These are phyloP conservation scores for Cinara cedri DNA, from an alignment of 2,888 invertebrate genomes.

Conservation along the genomic window DNA sequence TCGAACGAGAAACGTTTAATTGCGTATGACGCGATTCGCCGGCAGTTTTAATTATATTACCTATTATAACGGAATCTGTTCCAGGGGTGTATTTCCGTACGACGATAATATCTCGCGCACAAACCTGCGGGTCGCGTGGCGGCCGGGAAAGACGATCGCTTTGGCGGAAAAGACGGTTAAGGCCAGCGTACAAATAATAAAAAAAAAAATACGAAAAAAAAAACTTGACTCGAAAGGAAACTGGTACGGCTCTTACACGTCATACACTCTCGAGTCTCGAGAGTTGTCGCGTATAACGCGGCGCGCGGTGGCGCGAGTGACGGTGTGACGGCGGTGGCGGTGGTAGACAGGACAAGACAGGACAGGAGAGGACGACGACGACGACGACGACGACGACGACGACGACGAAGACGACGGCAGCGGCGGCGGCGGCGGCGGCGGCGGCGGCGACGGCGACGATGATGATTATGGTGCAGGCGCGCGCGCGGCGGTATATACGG, in stretches of 20 bases:
- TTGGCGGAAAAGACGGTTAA: too few relatives aligned
- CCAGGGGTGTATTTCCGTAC: too few relatives aligned
- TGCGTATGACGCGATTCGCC: neutral
- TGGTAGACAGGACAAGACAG: neutral
- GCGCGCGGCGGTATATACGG: constrained; percentile 47
- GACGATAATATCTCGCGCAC: neutral
- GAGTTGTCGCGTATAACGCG: neutral
- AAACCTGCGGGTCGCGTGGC: neutral
- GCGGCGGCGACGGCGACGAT: constrained; percentile 15
- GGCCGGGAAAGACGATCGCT: too few relatives aligned
- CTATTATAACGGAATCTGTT: too few relatives aligned
- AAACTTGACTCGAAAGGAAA: too few relatives aligned
- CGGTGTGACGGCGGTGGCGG: neutral
- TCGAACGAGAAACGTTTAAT: neutral
- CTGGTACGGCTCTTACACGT: too few relatives aligned
- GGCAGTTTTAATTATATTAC: neutral
- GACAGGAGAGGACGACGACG: neutral
- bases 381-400: constrained; percentile 18
- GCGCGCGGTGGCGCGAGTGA: neutral
- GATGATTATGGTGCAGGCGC: constrained; percentile 26
- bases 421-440: neutral
- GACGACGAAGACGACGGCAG: constrained; percentile 3
- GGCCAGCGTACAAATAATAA: too few relatives aligned
- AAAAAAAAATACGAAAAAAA: too few relatives aligned
- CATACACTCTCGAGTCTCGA: too few relatives aligned